phyloP scores from a whole-genome alignment of 2,113 vertebrate species.

The Acinonyx jubatus region DNA sequence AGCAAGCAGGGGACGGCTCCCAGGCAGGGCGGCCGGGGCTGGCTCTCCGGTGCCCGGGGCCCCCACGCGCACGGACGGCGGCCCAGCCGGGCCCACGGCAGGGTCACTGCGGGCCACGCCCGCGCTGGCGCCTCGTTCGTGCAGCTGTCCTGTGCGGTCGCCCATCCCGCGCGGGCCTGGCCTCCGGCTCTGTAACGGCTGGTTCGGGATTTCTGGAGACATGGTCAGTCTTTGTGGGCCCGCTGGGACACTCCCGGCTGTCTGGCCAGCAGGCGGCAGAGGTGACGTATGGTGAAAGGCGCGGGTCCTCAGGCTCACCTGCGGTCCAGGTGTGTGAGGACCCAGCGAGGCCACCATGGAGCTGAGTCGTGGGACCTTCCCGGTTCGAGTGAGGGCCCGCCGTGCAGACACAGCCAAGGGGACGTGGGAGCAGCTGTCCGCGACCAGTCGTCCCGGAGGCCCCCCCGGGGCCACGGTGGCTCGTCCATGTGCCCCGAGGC shows the following conservation, averaged over 20 bases:
- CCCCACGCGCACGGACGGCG: neutral
- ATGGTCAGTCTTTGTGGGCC: neutral
- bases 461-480: rapidly evolving
- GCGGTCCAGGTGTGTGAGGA: neutral
- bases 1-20: neutral
- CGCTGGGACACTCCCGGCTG: neutral
- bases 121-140: neutral
- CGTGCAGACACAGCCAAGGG: neutral
- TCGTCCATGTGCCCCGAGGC: neutral
- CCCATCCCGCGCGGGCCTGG: neutral
- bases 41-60: neutral
- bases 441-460: neutral
- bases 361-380: neutral
- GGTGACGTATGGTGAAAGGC: neutral
- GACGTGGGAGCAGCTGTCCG: neutral
- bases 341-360: rapidly evolving
- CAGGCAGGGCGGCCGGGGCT: neutral
- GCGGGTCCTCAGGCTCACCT: neutral
- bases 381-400: neutral
- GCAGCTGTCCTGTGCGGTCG: neutral
- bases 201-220: constrained; percentile 22
- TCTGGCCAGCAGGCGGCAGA: neutral
- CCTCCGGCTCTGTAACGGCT: neutral
- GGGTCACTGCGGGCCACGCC: neutral
- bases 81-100: rapidly evolving